Evolutionary conservation across 2,113 vertebrate genomes (phyloP).

Genomic region (Solenodon paradoxus): DNA sequence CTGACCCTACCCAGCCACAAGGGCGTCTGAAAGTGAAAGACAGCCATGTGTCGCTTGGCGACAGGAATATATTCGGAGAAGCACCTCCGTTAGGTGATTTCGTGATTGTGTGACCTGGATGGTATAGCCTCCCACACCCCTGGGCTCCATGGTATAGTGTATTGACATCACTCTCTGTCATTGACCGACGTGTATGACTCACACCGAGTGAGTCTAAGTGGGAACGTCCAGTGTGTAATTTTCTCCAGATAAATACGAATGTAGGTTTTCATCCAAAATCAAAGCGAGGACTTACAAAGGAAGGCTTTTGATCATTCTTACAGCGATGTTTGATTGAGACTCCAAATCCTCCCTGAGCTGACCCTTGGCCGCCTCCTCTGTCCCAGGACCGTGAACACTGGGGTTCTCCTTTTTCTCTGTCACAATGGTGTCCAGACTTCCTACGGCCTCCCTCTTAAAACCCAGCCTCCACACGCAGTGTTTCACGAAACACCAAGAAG

Average conservation of each 20-base stretch:
- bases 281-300: not conserved
- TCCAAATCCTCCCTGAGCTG: not conserved
- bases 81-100: too few species aligned
- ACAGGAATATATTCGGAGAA: too few species aligned
- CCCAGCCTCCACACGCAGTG: not conserved
- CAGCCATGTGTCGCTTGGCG: too few species aligned
- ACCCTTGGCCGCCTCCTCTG: not conserved
- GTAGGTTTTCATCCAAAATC: not conserved
- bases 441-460: not conserved
- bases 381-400: not conserved
- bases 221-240: not conserved
- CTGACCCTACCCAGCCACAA: too few species aligned
- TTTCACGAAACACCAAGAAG: not conserved
- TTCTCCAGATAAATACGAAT: not conserved
- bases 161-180: too few species aligned
- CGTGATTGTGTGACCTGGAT: too few species aligned
- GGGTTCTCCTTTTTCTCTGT: not conserved
- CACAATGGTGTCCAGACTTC: not conserved
- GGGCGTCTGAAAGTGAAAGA: too few species aligned
- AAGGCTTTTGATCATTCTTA: not conserved
- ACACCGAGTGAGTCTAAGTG: too few species aligned
- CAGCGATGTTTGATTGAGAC: not conserved
- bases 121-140: too few species aligned
- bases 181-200: too few species aligned
- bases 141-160: too few species aligned